A percentile compares a stretch with the other conserved stretches of the same genome.
Evolutionary conservation across 2,113 vertebrate genomes (phyloP).

Genomic region (Proterorhinus semilunaris): DNA sequence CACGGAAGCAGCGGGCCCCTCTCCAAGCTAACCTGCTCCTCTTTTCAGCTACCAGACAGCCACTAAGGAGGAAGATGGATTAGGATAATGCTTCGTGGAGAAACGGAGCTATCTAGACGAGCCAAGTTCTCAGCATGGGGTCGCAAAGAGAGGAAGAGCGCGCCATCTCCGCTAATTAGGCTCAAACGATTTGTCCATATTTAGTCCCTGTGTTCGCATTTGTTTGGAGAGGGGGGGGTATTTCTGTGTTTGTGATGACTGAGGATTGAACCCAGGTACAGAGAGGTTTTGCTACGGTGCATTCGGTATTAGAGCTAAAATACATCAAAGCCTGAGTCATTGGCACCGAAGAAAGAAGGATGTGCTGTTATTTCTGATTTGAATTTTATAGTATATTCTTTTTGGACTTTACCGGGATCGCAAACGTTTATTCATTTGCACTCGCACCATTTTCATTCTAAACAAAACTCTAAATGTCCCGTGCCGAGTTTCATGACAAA

Average conservation of each 20-base stretch:
- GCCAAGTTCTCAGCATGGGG: constrained; percentile 55
- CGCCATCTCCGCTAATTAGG: constrained; percentile 57
- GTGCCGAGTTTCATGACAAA: too few species aligned
- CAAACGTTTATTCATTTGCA: too few species aligned
- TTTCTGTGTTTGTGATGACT: constrained; percentile 3
- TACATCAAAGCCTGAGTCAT: not conserved
- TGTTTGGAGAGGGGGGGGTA: not conserved
- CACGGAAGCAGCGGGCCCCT: constrained; percentile 40
- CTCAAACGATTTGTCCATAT: constrained; percentile 43
- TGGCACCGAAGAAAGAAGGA: not conserved
- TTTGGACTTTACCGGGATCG: too few species aligned
- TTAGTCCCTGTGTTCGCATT: constrained; percentile 3
- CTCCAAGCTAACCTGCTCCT: constrained; percentile 40
- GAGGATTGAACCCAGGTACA: not conserved
- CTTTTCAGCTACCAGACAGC: constrained; percentile 36
- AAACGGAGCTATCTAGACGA: constrained; percentile 42
- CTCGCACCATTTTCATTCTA: too few species aligned
- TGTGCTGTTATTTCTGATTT: not conserved
- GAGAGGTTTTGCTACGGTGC: not conserved
- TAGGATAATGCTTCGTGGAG: constrained; percentile 46
- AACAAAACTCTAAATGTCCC: too few species aligned
- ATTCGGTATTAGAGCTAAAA: not conserved
- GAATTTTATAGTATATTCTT: too few species aligned
- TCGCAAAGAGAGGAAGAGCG: constrained; percentile 22
- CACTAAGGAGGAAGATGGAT: constrained; percentile 55